phyloP scores from a whole-genome alignment of 92 coral and sea anemone genomes.

The Scolanthus callimorphus region DNA sequence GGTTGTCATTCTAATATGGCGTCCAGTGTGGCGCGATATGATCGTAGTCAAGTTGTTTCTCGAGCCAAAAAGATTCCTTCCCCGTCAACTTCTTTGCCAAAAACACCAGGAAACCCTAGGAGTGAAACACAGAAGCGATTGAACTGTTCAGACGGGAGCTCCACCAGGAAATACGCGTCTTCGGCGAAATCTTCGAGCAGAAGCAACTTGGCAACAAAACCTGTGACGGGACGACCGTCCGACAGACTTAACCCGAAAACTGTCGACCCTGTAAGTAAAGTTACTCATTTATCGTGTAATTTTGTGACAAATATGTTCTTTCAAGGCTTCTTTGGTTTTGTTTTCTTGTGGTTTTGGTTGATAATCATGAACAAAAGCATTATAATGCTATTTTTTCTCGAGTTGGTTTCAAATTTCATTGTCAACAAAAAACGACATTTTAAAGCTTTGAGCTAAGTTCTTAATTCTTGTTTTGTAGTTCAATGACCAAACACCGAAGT shows the following conservation, averaged over 20 bases:
- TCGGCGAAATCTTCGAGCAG: slow-evolving; percentile 39
- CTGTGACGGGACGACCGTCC: slow-evolving; percentile 66
- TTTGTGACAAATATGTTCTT: too few species aligned
- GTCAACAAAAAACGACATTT: slow-evolving; percentile 14
- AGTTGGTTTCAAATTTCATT: not conserved
- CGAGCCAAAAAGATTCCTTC: slow-evolving; percentile 66
- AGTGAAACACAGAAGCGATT: slow-evolving; percentile 59
- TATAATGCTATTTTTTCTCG: too few species aligned
- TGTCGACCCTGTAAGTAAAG: slow-evolving; percentile 78
- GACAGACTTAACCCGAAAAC: slow-evolving; percentile 92
- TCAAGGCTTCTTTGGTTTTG: too few species aligned
- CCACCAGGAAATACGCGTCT: slow-evolving; percentile 50
- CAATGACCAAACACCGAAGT: slow-evolving; percentile 82
- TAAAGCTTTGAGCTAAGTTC: too few species aligned
- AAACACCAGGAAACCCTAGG: slow-evolving; percentile 31
- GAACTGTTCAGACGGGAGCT: slow-evolving; percentile 56
- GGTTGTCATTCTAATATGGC: too few species aligned
- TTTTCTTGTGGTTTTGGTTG: not conserved
- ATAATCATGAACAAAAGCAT: too few species aligned
- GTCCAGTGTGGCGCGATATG: slow-evolving; percentile 60
- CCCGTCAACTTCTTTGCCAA: slow-evolving; percentile 39
- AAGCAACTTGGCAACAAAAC: slow-evolving; percentile 1
- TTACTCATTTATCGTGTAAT: too few species aligned
- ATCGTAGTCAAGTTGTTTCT: slow-evolving; percentile 56
- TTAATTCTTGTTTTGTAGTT: slow-evolving; percentile 44